A percentile compares a stretch with the other conserved stretches of the same genome.
Conservation (phyloP, 2,113 vertebrate genomes). For the Ophiodon elongatus region DNA sequence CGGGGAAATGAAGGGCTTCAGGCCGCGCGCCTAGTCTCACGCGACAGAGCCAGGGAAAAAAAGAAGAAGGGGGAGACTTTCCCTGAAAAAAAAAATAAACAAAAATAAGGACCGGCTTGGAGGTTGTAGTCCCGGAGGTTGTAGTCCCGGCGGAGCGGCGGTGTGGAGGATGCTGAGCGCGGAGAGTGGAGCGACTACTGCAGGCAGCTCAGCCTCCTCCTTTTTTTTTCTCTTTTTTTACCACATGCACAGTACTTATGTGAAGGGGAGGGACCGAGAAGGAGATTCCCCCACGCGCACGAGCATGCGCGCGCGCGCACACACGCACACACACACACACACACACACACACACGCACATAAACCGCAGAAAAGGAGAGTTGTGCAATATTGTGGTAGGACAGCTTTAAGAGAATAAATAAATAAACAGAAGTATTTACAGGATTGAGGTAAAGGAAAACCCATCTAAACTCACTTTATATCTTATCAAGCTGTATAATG, state of each 20-base stretch:
- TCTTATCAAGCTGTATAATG: too few species aligned
- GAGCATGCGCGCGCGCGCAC: too few species aligned
- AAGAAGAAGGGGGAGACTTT: background rate
- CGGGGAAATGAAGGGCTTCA: slow-evolving; percentile 40
- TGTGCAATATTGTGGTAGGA: background rate
- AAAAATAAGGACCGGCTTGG: background rate
- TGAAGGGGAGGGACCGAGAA: slow-evolving; percentile 70
- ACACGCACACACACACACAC: slow-evolving; percentile 16
- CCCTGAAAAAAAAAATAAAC: background rate
- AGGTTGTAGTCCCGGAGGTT: slow-evolving; percentile 26
- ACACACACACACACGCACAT: background rate
- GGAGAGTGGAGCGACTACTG: slow-evolving; percentile 48
- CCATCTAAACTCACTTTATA: background rate
- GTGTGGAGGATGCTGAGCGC: slow-evolving; percentile 41
- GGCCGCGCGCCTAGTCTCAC: background rate
- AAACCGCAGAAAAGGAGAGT: background rate
- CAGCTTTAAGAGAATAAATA: background rate
- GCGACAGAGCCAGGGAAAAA: slow-evolving; percentile 8
- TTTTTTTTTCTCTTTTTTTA: slow-evolving; percentile 8
- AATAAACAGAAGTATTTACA: background rate
- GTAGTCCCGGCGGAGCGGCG: slow-evolving; percentile 12
- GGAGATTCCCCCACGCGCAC: slow-evolving; percentile 78
- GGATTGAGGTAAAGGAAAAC: background rate
- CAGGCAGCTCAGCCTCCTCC: slow-evolving; percentile 45
- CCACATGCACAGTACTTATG: slow-evolving; percentile 46